These are phyloP conservation scores for Microcebus ravelobensis DNA, from an alignment of 2,113 vertebrate genomes.

Conservation along the genomic window DNA sequence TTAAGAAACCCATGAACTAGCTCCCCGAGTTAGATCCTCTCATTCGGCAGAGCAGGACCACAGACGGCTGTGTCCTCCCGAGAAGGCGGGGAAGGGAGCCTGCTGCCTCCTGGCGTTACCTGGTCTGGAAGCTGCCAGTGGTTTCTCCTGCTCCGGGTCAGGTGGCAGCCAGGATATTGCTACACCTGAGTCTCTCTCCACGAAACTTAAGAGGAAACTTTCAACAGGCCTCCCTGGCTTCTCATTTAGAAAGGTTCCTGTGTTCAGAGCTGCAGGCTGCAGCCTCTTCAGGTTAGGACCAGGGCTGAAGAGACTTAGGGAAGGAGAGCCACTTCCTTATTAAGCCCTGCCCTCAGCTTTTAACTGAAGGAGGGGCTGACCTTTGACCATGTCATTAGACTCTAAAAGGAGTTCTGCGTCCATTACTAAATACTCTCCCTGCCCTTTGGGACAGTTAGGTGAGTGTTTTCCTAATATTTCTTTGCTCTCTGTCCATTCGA, in stretches of 20 bases:
- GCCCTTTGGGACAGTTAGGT: background rate
- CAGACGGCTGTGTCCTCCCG: background rate
- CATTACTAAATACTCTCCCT: background rate
- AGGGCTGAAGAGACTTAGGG: background rate
- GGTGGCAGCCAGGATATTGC: background rate
- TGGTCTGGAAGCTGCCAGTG: slow-evolving; percentile 16
- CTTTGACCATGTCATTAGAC: slow-evolving; percentile 56
- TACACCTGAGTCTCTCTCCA: background rate
- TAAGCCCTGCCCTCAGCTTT: slow-evolving; percentile 47
- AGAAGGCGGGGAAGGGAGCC: background rate
- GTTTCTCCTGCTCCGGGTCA: background rate
- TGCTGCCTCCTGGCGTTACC: slow-evolving; percentile 57
- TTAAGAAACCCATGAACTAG: background rate
- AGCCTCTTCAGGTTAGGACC: background rate
- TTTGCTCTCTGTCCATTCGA: background rate
- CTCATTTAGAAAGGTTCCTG: background rate
- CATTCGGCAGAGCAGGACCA: background rate
- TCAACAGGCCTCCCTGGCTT: background rate
- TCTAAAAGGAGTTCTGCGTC: background rate
- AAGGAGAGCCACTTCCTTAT: slow-evolving; percentile 62
- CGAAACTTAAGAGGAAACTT: background rate
- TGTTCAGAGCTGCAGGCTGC: background rate
- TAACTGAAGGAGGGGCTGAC: slow-evolving; percentile 47
- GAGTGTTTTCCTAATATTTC: background rate
- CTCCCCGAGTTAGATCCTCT: background rate